Evolutionary conservation across 1,140 invertebrate species (phyloP).

Genomic region (Elymnias hypermnestra): DNA sequence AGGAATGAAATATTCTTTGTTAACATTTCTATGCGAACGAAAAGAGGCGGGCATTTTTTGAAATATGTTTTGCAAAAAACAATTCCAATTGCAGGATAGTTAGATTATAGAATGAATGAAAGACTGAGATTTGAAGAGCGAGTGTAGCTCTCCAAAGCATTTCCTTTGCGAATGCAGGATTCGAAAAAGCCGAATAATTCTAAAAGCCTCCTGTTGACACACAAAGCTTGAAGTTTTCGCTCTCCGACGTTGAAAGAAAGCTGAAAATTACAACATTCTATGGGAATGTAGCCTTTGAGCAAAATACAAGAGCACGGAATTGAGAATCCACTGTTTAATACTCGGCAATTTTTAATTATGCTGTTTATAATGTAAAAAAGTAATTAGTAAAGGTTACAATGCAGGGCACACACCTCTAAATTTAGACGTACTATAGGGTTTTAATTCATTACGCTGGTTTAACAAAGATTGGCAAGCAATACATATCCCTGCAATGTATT

Average conservation of each 20-base stretch:
- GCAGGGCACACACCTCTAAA: too few species aligned
- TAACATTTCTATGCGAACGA: conserved; percentile 8
- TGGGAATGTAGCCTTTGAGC: conserved; percentile 26
- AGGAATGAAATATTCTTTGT: conserved; percentile 14
- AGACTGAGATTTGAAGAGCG: conserved; percentile 19
- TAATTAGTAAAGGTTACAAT: too few species aligned
- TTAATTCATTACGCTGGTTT: too few species aligned
- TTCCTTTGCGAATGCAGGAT: conserved; percentile 29
- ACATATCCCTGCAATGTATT: too few species aligned
- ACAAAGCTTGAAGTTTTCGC: conserved; percentile 31
- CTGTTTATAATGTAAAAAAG: too few species aligned
- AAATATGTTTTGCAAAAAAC: conserved; percentile 14
- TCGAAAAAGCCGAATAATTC: conserved; percentile 29
- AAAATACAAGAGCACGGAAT: conserved; percentile 23
- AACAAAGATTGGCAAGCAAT: too few species aligned
- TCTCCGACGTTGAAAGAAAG: conserved; percentile 31
- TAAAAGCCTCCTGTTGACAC: conserved; percentile 32
- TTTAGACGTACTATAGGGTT: too few species aligned
- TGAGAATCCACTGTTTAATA: conserved; percentile 21
- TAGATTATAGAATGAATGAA: conserved; percentile 25
- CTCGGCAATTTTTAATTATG: conserved; percentile 8
- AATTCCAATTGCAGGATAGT: conserved; percentile 22
- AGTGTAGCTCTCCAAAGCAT: conserved; percentile 9
- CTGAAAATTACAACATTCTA: conserved; percentile 31
- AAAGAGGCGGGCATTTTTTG: conserved; percentile 10